Base-by-base conservation (phyloP, 92 coral and sea anemone genomes). In the Ricordea florida region DNA sequence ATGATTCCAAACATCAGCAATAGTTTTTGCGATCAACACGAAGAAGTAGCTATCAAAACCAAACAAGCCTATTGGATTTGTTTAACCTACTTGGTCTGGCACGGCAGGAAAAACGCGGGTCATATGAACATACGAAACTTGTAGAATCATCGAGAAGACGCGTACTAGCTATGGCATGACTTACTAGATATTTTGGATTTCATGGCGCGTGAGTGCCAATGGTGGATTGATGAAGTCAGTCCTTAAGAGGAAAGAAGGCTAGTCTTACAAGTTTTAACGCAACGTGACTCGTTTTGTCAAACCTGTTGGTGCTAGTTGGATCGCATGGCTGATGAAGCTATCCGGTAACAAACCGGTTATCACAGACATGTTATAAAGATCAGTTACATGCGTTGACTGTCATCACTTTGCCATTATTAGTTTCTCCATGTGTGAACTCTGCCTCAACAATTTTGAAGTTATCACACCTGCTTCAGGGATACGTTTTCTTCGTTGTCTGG, bases 241-340 rank as follows among this genome's bases (percentile, higher is more conserved):
- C 16, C 55, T 2, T 17, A 49, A 30, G 43, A 52, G 2, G 46
- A 68, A 49, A 15, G 23, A 3, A 10, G 23, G 2, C 10, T 4
- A 1, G 2, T 58, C 9, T n/a, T 35, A 14, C 25, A 40, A 13
- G 35, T 6, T 11, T 25, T 42, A 23, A 1, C 43, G 23, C 15
- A 62, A 2, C 51, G 20, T 27, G 4, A 53, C 24, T 14, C 53
- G 52, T 70, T 70, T 38, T 32, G 63, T 6, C 35, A 70, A 50
- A 70, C 78, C 78, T 70, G 67, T 53, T 70, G 67, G 78, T 40
- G 55, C 48, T 70, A 51, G 78, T 11, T 70, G 37, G 78, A 70
- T 15, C 4, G 31, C 20, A 52, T 53, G 2, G 29, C 7, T 50
- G 44, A 66, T n/a, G 60, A 46, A 4, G 73, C 30, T 15, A 41